Evolutionary conservation across 2,113 vertebrate genomes (phyloP).

Genomic region (Saimiri boliviensis): DNA sequence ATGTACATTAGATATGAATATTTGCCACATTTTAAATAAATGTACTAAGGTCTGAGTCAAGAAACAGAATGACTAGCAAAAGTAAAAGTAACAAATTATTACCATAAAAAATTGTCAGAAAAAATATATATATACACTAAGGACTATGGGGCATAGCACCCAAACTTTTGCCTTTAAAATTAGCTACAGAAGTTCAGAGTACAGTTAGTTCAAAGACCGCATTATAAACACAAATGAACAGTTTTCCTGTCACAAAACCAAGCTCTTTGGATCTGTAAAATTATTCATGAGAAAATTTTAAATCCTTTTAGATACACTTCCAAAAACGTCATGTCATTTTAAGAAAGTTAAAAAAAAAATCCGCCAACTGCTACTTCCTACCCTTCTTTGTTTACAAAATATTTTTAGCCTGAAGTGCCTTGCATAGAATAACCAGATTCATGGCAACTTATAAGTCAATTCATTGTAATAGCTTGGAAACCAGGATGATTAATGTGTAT

Average conservation of each 20-base stretch:
- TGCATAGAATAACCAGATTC: slow-evolving; percentile 28
- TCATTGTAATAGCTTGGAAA: slow-evolving; percentile 62
- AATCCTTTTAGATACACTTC: slow-evolving; percentile 57
- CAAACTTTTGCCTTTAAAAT: not conserved
- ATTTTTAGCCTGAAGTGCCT: slow-evolving; percentile 40
- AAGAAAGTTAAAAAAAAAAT: slow-evolving; percentile 22
- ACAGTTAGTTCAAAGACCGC: slow-evolving; percentile 61
- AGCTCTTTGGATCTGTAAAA: slow-evolving; percentile 42
- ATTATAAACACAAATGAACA: slow-evolving; percentile 56
- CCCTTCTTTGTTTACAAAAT: slow-evolving; percentile 68
- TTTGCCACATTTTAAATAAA: not conserved
- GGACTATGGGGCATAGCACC: not conserved
- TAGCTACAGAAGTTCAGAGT: slow-evolving; percentile 36
- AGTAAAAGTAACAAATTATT: not conserved
- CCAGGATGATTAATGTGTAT: slow-evolving; percentile 66
- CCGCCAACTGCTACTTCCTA: not conserved
- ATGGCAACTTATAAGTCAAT: slow-evolving; percentile 68
- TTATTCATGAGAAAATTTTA: slow-evolving; percentile 60
- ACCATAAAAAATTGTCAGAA: not conserved
- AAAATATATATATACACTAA: not conserved
- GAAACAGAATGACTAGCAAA: not conserved
- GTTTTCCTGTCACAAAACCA: slow-evolving; percentile 31
- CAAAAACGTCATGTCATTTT: slow-evolving; percentile 47
- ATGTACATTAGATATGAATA: no score
- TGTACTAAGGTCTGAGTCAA: not conserved